These are phyloP conservation scores for Laspeyria flexula DNA, from an alignment of 2,888 invertebrate genomes.

Conservation along the genomic window DNA sequence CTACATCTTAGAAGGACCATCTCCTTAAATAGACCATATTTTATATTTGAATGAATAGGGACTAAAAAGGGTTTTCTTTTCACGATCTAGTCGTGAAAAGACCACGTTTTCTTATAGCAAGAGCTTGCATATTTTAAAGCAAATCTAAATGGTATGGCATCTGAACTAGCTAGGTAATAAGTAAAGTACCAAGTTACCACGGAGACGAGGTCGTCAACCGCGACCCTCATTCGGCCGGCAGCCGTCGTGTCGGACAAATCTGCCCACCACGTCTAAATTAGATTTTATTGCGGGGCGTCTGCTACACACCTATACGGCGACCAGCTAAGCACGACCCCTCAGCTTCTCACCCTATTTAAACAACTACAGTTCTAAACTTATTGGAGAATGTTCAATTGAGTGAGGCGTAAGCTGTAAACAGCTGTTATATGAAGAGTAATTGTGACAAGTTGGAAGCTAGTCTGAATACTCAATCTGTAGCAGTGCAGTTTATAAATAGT, in stretches of 20 bases:
- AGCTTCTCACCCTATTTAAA: background rate
- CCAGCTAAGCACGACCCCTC: constrained; percentile 57
- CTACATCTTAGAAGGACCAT: too few species aligned
- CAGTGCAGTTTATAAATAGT: constrained; percentile 25
- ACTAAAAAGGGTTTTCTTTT: too few species aligned
- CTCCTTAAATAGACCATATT: too few species aligned
- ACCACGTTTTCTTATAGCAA: too few species aligned
- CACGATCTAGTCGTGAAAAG: too few species aligned
- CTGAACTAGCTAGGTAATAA: background rate
- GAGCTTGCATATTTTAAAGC: too few species aligned
- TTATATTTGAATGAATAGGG: too few species aligned
- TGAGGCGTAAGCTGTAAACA: constrained; percentile 69
- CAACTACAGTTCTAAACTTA: constrained; percentile 48
- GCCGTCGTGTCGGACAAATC: constrained; percentile 79
- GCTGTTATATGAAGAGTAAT: constrained; percentile 66
- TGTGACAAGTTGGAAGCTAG: constrained; percentile 66
- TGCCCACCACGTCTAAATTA: constrained; percentile 83
- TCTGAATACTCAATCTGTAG: constrained; percentile 53
- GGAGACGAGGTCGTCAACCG: constrained; percentile 77
- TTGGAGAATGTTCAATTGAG: constrained; percentile 72
- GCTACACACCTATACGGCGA: constrained; percentile 59
- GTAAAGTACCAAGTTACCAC: constrained; percentile 36
- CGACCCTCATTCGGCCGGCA: constrained; percentile 63
- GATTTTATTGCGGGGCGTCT: constrained; percentile 84
- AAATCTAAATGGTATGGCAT: too few species aligned